phyloP scores from a whole-genome alignment of 2,888 invertebrate species.

The Drosophila fulvimacula region DNA sequence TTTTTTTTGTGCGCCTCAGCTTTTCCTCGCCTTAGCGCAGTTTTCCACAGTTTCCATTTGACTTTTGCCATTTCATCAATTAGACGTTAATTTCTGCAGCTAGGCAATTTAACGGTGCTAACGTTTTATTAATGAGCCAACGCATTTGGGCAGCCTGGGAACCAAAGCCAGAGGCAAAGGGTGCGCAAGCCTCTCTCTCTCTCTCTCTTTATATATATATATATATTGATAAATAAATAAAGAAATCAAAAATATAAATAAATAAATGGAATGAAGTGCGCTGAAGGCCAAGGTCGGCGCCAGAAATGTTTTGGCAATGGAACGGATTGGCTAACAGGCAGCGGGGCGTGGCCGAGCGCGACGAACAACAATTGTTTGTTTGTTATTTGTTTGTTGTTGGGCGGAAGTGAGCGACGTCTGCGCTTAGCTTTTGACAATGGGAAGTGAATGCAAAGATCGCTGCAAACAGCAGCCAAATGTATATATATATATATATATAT shows the following conservation, averaged over 20 bases:
- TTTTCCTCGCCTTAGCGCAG: constrained; percentile 12
- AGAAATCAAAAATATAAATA: background rate
- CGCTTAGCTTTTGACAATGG: constrained; percentile 67
- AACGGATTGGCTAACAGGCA: constrained; percentile 41
- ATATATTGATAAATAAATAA: background rate
- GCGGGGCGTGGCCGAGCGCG: constrained; percentile 22
- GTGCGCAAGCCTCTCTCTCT: too few species aligned
- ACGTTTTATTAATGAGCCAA: constrained; percentile 74
- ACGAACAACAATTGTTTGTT: constrained; percentile 4
- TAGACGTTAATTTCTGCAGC: constrained; percentile 74
- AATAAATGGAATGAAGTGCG: background rate
- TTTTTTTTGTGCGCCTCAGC: constrained; percentile 26
- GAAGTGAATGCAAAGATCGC: constrained; percentile 71
- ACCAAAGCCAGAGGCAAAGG: constrained; percentile 1
- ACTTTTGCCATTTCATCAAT: constrained; percentile 71
- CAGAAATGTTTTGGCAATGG: constrained; percentile 39
- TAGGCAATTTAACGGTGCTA: constrained; percentile 68
- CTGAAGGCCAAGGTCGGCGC: constrained; percentile 57
- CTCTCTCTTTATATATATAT: background rate
- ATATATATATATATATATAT: constrained; percentile 2
- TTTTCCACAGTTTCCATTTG: constrained; percentile 25
- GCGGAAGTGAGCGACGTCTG: constrained; percentile 67
- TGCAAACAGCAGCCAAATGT: constrained; percentile 16
- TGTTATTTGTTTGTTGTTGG: constrained; percentile 22
- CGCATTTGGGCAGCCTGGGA: constrained; percentile 68